phyloP scores from a whole-genome alignment of 2,113 vertebrate genomes.

The Pelodiscus sinensis region DNA sequence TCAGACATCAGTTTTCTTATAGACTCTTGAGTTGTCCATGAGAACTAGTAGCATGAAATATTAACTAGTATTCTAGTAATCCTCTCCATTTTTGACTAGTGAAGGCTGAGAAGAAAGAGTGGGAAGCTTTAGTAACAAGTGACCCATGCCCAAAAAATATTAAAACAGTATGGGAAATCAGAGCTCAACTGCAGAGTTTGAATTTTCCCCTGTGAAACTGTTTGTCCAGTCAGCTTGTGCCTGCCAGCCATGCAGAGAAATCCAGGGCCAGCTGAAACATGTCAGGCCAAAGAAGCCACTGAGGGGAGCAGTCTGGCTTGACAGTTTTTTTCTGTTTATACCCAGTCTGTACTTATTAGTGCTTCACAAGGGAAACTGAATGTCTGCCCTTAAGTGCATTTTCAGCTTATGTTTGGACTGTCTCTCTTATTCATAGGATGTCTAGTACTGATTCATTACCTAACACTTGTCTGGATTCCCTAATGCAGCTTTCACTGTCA shows the following conservation, averaged over 20 bases:
- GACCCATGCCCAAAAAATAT: conserved; percentile 61
- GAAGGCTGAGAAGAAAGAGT: neutral
- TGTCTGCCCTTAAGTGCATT: conserved; percentile 29
- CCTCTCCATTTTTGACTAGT: neutral
- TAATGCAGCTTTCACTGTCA: neutral
- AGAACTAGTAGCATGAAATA: neutral
- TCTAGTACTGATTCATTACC: neutral
- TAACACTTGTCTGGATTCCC: neutral
- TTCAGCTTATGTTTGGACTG: neutral
- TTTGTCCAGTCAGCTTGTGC: conserved; percentile 52
- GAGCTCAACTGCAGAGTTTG: neutral
- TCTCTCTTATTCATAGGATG: conserved; percentile 3
- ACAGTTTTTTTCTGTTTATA: conserved; percentile 46
- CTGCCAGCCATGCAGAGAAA: neutral
- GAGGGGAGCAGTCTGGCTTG: conserved; percentile 29
- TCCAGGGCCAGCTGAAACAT: conserved; percentile 60
- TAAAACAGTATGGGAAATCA: conserved; percentile 44
- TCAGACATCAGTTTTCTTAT: neutral
- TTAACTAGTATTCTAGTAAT: neutral
- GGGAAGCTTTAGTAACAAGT: conserved; percentile 36
- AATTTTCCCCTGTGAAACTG: conserved; percentile 43
- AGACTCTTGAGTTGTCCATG: conserved; percentile 13
- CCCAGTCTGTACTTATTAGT: conserved; percentile 37
- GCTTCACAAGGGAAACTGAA: conserved; percentile 20
- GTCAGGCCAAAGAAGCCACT: conserved; percentile 60